These are phyloP conservation scores for Pampus argenteus DNA, from an alignment of 2,797 vertebrate genomes.

Conservation along the genomic window DNA sequence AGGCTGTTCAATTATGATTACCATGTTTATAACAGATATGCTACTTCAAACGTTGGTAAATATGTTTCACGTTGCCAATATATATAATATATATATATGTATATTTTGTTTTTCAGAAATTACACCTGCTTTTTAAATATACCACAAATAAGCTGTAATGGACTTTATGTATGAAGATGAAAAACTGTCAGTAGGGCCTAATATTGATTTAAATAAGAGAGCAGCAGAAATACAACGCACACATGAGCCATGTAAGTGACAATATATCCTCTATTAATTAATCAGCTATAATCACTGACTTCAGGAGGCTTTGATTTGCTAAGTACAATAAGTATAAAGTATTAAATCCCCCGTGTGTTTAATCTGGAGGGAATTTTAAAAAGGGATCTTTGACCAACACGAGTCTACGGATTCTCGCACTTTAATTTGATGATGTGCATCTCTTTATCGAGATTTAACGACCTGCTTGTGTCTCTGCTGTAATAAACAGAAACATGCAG, in stretches of 20 bases:
- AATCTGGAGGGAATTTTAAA: constrained; percentile 10
- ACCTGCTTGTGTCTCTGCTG: constrained; percentile 39
- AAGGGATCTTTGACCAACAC: neutral
- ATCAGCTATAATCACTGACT: constrained; percentile 62
- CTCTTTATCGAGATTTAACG: constrained; percentile 64
- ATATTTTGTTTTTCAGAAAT: too few relatives aligned
- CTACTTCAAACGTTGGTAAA: constrained; percentile 27
- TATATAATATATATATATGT: too few relatives aligned
- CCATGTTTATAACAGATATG: constrained; percentile 47
- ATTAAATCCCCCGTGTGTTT: constrained; percentile 22
- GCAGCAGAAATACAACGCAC: constrained; percentile 50
- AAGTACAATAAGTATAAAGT: neutral
- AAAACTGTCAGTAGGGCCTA: constrained; percentile 48
- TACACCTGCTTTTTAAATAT: constrained; percentile 10
- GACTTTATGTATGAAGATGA: neutral
- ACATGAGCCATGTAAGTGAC: constrained; percentile 22
- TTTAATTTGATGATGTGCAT: constrained; percentile 61
- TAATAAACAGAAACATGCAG: constrained; percentile 61
- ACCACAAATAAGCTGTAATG: neutral
- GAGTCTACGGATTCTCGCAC: constrained; percentile 24
- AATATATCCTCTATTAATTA: constrained; percentile 70
- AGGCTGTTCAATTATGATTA: constrained; percentile 58
- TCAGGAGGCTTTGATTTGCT: constrained; percentile 45
- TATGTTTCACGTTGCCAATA: constrained; percentile 22
- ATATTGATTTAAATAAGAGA: constrained; percentile 67